Base-by-base conservation (phyloP, 2,113 vertebrate genomes). In the Myocastor coypus region DNA sequence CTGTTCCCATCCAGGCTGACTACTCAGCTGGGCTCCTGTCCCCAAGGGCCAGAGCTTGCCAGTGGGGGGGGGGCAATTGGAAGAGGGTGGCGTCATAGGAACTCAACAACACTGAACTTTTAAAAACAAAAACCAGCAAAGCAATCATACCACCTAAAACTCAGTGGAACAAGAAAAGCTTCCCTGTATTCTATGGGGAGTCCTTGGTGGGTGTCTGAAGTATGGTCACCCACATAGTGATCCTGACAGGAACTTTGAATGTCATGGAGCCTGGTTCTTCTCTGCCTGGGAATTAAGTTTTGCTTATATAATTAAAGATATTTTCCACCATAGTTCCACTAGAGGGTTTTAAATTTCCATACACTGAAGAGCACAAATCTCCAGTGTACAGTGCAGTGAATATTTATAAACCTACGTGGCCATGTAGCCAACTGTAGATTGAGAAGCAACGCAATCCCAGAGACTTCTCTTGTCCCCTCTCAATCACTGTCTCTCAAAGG, bases 51-150 rank as follows among this genome's bases (percentile, higher is more conserved):
- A 57, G 73, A 28, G 9, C 28, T 4, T 6, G 11, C 34, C 66
- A 13, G 55, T 0, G 37, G 59, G 64, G 57, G 55, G 0, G 37
- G 59, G 64, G 57, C 11, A 34, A 40, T 40, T 57, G 63, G 73
- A 37, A 26, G 1, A 34, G 32, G 1, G n/a, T n/a, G n/a, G n/a
- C n/a, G n/a, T n/a, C 1, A 2, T 2, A 13, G 59, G 34, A 34
- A 59, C 26, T 14, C 4, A 22, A 19, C 28, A 19, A 0, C 0
- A 32, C 20, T 81, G 22, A 0, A 7, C 34, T 26, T 82, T 64
- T 26, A 75, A 73, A 16, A n/a, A 57, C 17, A 71, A 28, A 87
- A 69, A 17, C 34, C 14, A 68, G 63, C 7, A 50, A 34, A 40
- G 34, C 55, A 34, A 14, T 13, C 59, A 24, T 7, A 59, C 12